These are phyloP conservation scores for Syngnathus rostellatus DNA, from an alignment of 2,797 vertebrate species.

Conservation along the genomic window DNA sequence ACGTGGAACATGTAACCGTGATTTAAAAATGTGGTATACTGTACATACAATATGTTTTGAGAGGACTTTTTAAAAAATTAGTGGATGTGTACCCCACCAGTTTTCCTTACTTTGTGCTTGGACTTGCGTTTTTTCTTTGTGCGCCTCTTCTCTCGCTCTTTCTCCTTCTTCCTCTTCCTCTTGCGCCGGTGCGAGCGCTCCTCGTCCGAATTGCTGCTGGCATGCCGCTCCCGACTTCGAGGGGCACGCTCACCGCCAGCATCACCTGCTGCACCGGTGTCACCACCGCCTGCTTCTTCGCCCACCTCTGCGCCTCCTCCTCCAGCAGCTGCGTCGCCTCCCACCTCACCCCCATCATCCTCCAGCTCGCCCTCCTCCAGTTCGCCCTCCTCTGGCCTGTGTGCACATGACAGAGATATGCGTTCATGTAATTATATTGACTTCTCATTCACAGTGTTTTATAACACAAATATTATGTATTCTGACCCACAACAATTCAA, in stretches of 20 bases:
- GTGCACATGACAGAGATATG: conserved; percentile 2
- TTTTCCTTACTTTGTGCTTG: conserved; percentile 82
- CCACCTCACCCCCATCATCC: conserved; percentile 80
- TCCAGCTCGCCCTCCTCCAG: conserved; percentile 91
- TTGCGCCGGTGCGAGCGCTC: conserved; percentile 84
- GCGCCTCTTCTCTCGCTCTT: conserved; percentile 85
- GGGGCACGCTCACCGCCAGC: conserved; percentile 51
- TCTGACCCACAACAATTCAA: too few species aligned
- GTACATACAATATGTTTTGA: too few species aligned
- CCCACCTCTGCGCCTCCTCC: conserved; percentile 56
- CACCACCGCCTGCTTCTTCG: conserved; percentile 53
- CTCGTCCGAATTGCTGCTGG: conserved; percentile 75
- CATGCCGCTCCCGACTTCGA: conserved; percentile 75
- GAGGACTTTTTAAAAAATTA: too few species aligned
- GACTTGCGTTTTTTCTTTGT: conserved; percentile 91
- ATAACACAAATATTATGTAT: background rate
- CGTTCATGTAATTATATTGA: background rate
- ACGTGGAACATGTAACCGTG: too few species aligned
- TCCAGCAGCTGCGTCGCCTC: conserved; percentile 46
- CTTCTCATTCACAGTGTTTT: background rate
- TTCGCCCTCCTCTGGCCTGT: conserved; percentile 83
- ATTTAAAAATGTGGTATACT: too few species aligned
- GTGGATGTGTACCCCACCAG: too few species aligned
- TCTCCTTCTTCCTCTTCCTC: conserved; percentile 81
- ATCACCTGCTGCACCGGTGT: background rate